Conservation (phyloP, 2,113 vertebrate species). For the Ginglymostoma cirratum region DNA sequence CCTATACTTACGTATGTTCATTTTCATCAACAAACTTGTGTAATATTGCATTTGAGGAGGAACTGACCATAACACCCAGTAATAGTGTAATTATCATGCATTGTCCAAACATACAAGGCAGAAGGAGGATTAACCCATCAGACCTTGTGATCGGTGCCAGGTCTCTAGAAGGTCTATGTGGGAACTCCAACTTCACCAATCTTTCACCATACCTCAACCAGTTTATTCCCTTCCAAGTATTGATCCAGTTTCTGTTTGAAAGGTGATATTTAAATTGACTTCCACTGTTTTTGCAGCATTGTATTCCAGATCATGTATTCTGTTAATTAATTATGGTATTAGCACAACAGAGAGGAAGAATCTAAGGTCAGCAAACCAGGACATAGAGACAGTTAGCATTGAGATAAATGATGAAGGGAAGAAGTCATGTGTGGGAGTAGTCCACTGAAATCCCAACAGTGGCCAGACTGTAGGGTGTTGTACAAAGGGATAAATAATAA, state of each 20-base stretch:
- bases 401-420: too few species aligned
- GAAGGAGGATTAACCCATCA: not conserved
- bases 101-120: not conserved
- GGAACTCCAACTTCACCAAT: not conserved
- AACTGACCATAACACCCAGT: not conserved
- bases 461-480: too few species aligned
- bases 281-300: too few species aligned
- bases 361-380: too few species aligned
- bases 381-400: too few species aligned
- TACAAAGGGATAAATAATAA: too few species aligned
- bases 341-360: too few species aligned
- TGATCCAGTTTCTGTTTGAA: not conserved
- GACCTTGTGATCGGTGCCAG: not conserved
- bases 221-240: not conserved
- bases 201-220: not conserved
- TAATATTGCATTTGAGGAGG: not conserved
- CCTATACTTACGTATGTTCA: not conserved
- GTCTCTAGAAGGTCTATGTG: not conserved
- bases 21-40: not conserved
- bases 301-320: too few species aligned
- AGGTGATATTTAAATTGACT: too few species aligned
- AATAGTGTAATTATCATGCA: not conserved
- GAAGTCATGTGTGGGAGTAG: too few species aligned
- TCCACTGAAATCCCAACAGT: too few species aligned
- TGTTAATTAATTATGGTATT: too few species aligned